phyloP scores from a whole-genome alignment of 1,140 invertebrate species.

The Lordiphosa stackelbergi region DNA sequence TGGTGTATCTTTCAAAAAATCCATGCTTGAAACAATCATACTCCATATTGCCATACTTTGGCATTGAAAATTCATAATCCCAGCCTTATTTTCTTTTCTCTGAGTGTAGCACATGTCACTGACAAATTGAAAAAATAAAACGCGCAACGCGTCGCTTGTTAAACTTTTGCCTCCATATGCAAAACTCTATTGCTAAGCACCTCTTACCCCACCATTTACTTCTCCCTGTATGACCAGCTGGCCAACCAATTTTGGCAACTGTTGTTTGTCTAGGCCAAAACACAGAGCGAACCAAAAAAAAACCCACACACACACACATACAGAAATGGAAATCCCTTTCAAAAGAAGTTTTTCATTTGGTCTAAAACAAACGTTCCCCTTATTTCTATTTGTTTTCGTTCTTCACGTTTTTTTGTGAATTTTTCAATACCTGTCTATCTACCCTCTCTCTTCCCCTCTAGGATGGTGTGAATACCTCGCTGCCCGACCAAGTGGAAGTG shows the following conservation, averaged over 20 bases:
- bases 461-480: conserved; percentile 78
- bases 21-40: too few species aligned
- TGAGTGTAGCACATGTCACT: conserved; percentile 27
- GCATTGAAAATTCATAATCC: too few species aligned
- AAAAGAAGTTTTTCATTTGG: conserved; percentile 44
- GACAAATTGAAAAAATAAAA: conserved; percentile 55
- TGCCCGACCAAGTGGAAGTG: conserved; percentile 84
- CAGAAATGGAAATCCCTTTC: conserved; percentile 21
- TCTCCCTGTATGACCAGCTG: conserved; percentile 51
- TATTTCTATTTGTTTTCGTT: background rate
- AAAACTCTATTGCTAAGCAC: conserved; percentile 53
- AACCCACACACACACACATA: background rate
- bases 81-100: background rate
- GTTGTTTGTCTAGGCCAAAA: conserved; percentile 61
- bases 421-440: conserved; percentile 42
- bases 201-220: background rate
- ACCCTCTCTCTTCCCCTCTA: conserved; percentile 39
- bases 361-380: conserved; percentile 52
- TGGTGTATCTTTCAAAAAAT: too few species aligned
- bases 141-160: conserved; percentile 40
- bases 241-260: conserved; percentile 69
- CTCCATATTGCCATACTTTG: too few species aligned
- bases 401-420: conserved; percentile 19
- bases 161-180: conserved; percentile 64
- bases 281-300: conserved; percentile 12